Conservation (phyloP, 2,888 invertebrate genomes). For the Trypoxylon attenuatum region DNA sequence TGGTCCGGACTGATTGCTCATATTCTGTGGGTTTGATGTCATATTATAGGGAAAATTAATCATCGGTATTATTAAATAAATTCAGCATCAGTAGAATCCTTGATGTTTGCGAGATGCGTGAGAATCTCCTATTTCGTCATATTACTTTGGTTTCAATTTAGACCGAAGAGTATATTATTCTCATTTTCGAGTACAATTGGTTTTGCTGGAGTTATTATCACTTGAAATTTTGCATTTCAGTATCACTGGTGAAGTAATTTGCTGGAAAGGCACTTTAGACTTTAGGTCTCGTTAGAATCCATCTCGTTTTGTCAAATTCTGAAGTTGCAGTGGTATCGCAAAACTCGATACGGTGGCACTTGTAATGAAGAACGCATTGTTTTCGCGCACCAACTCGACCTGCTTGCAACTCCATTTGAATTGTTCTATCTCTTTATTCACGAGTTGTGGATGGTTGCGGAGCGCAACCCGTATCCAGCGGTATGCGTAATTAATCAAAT, state of each 20-base stretch:
- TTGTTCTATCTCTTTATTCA: not conserved
- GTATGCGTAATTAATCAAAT: not conserved
- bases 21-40: slow-evolving; percentile 44
- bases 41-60: slow-evolving; percentile 36
- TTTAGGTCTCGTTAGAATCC: slow-evolving; percentile 25
- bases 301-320: slow-evolving; percentile 12
- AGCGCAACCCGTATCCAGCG: not conserved
- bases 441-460: not conserved
- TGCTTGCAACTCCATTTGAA: not conserved
- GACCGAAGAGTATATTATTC: too few relatives aligned
- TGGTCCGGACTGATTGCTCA: slow-evolving; percentile 53
- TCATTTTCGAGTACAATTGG: too few relatives aligned
- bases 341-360: slow-evolving; percentile 2
- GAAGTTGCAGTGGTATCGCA: slow-evolving; percentile 38
- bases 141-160: too few relatives aligned
- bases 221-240: slow-evolving; percentile 38
- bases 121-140: too few relatives aligned
- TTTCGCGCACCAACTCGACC: not conserved
- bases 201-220: slow-evolving; percentile 10
- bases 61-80: slow-evolving; percentile 37
- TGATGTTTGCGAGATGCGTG: too few relatives aligned
- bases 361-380: not conserved
- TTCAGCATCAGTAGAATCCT: too few relatives aligned
- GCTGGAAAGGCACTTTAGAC: slow-evolving; percentile 29
- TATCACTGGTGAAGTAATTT: not conserved